Evolutionary conservation across 2,113 vertebrate species (phyloP).

Genomic region (Callopanchax toddi): DNA sequence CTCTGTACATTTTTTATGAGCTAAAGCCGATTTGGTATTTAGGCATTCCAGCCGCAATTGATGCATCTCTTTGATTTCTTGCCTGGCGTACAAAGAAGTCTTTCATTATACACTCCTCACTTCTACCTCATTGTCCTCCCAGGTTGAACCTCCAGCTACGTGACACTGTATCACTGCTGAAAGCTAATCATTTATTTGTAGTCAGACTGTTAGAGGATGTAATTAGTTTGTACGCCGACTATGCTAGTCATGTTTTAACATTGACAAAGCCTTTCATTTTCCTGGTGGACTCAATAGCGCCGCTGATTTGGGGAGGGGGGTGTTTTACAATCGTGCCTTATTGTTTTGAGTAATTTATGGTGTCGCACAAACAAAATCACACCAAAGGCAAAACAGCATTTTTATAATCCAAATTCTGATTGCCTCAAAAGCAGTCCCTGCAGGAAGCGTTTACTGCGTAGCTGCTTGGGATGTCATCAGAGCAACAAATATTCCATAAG

Average conservation of each 20-base stretch:
- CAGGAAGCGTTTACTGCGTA: background rate
- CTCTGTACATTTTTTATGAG: background rate
- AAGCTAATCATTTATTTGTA: constrained; percentile 38
- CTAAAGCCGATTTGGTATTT: background rate
- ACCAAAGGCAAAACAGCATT: constrained; percentile 8
- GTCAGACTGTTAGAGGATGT: constrained; percentile 7
- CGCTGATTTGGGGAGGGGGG: constrained; percentile 10
- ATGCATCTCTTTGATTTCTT: background rate
- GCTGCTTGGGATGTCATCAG: constrained; percentile 15
- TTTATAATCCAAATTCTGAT: constrained; percentile 15
- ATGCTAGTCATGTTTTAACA: constrained; percentile 9
- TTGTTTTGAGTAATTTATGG: constrained; percentile 17
- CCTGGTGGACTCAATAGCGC: constrained; percentile 11
- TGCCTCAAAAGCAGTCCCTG: background rate
- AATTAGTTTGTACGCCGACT: constrained; percentile 38
- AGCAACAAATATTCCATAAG: constrained; percentile 23
- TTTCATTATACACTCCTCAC: background rate
- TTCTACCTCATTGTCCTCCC: constrained; percentile 5
- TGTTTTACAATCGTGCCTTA: background rate
- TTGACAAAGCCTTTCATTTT: constrained; percentile 22
- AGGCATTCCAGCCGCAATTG: background rate
- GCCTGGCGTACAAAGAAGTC: constrained; percentile 25
- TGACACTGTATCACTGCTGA: background rate
- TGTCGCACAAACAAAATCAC: constrained; percentile 17
- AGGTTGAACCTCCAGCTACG: constrained; percentile 17